A percentile compares a stretch with the other conserved stretches of the same genome.
phyloP scores from a whole-genome alignment of 2,888 invertebrate genomes.

The Sepioteuthis lessoniana region DNA sequence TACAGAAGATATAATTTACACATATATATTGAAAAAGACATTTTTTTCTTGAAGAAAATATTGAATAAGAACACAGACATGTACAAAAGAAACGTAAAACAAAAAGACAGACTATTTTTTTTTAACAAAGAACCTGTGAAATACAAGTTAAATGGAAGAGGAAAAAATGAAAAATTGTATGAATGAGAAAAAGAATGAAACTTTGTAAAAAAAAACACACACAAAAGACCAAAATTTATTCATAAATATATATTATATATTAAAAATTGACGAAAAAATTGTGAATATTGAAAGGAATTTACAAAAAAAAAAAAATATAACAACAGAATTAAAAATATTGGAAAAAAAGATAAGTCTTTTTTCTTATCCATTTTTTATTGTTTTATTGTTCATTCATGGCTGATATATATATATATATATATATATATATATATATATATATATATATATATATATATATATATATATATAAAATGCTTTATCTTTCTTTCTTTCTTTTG shows the following conservation, averaged over 20 bases:
- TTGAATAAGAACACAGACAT: neutral
- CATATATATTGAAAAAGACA: neutral
- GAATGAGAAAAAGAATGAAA: neutral
- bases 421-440: too few species aligned
- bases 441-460: too few species aligned
- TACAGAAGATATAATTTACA: too few species aligned
- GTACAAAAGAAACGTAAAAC: neutral
- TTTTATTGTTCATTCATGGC: too few species aligned
- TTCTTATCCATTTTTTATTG: neutral
- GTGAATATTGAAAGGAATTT: slow-evolving; percentile 25
- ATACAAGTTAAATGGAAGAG: neutral
- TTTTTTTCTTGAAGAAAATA: neutral
- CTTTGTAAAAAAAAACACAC: neutral
- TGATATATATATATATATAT: too few species aligned
- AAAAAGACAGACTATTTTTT: neutral
- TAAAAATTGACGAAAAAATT: neutral
- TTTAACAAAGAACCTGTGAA: neutral
- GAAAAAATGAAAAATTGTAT: neutral
- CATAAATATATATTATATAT: neutral
- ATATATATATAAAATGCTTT: too few species aligned
- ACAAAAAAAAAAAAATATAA: neutral
- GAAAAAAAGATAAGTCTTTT: slow-evolving; percentile 2
- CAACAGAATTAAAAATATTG: neutral
- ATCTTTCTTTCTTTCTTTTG: too few species aligned
- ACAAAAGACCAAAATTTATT: neutral